A percentile compares a stretch with the other conserved stretches of the same genome.
phyloP scores from a whole-genome alignment of 2,888 invertebrate genomes.

The Acrocera orbiculus region DNA sequence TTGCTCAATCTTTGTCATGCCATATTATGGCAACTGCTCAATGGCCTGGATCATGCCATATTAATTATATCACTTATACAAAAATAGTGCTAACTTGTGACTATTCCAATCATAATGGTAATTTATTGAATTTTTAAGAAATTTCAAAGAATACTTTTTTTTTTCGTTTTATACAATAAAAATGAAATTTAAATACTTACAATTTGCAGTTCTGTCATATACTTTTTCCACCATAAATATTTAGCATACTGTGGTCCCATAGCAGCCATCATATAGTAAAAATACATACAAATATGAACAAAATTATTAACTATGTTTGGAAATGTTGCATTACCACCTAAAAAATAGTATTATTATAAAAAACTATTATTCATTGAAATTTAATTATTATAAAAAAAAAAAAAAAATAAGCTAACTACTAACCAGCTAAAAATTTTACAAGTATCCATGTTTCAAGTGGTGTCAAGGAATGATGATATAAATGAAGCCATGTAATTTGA shows the following conservation, averaged over 20 bases:
- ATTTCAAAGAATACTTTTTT: too few relatives aligned
- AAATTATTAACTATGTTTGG: slow-evolving; percentile 67
- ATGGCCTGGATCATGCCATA: too few relatives aligned
- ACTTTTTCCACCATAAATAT: slow-evolving; percentile 87
- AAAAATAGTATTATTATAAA: too few relatives aligned
- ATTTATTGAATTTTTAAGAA: too few relatives aligned
- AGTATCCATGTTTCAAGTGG: slow-evolving; percentile 84
- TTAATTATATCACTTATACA: too few relatives aligned
- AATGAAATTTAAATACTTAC: slow-evolving; percentile 40
- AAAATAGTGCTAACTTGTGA: too few relatives aligned
- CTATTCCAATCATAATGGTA: too few relatives aligned
- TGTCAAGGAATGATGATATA: slow-evolving; percentile 90
- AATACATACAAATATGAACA: slow-evolving; percentile 90
- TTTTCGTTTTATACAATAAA: too few relatives aligned
- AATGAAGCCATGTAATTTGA: slow-evolving; percentile 78
- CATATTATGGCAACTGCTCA: too few relatives aligned
- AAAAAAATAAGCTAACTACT: slow-evolving; percentile 11
- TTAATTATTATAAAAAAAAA: too few relatives aligned
- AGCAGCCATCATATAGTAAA: slow-evolving; percentile 79
- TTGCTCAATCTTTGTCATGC: too few relatives aligned
- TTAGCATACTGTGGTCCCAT: slow-evolving; percentile 74
- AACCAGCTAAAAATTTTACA: slow-evolving; percentile 66
- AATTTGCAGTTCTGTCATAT: slow-evolving; percentile 85
- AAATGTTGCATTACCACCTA: slow-evolving; percentile 38
- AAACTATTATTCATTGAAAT: too few relatives aligned